phyloP scores from a whole-genome alignment of 2,113 vertebrate species.

The Galbula dea region DNA sequence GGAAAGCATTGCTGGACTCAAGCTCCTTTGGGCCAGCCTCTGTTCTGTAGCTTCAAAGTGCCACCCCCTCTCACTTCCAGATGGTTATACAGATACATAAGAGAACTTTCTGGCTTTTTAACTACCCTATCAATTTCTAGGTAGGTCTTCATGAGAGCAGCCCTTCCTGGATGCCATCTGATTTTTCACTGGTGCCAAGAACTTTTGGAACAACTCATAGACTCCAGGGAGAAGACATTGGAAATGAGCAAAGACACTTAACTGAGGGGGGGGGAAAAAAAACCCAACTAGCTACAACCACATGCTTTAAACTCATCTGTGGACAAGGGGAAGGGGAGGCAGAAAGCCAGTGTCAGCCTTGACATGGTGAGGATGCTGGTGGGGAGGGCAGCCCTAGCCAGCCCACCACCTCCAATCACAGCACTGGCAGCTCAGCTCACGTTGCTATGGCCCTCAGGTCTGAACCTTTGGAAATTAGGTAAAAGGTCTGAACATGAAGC shows the following conservation, averaged over 20 bases:
- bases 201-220: background rate
- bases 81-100: background rate
- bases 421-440: background rate
- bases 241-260: background rate
- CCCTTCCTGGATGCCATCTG: background rate
- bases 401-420: background rate
- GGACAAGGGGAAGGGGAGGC: background rate
- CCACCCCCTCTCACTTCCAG: background rate
- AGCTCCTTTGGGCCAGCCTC: background rate
- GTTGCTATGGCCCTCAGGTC: constrained; percentile 22
- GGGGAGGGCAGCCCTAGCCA: background rate
- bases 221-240: background rate
- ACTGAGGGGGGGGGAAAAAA: background rate
- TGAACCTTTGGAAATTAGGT: constrained; percentile 47
- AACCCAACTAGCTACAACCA: background rate
- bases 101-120: background rate
- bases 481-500: constrained; percentile 16
- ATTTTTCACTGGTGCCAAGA: background rate
- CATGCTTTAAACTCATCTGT: background rate
- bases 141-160: background rate
- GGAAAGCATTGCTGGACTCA: background rate
- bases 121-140: background rate
- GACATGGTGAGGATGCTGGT: background rate
- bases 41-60: background rate
- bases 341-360: background rate